A percentile compares a stretch with the other conserved stretches of the same genome.
Evolutionary conservation across 2,113 vertebrate species (phyloP).

Genomic region (Coracopsis vasa): DNA sequence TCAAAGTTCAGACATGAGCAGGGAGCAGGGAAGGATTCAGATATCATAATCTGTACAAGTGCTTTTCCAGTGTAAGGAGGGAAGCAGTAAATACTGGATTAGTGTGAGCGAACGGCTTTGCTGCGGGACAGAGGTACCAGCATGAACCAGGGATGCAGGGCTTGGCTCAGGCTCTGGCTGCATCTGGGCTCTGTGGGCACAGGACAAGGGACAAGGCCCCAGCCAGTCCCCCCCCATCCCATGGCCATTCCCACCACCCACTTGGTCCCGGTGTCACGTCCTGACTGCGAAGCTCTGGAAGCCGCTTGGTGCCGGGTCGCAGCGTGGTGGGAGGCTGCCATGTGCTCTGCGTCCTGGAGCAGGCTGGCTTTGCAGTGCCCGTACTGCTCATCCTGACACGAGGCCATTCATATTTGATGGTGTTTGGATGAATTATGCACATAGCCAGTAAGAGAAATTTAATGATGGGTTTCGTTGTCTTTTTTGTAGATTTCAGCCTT

Average conservation of each 20-base stretch:
- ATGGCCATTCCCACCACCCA: neutral
- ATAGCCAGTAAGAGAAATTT: conserved; percentile 85
- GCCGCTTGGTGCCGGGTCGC: fast-evolving
- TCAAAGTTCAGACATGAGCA: conserved; percentile 1
- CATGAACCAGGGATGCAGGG: neutral
- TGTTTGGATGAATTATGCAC: conserved; percentile 92
- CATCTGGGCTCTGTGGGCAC: neutral
- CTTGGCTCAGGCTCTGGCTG: neutral
- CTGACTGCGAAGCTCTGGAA: neutral
- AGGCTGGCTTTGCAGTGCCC: neutral
- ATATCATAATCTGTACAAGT: neutral
- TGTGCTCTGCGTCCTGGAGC: neutral
- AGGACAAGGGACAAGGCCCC: neutral
- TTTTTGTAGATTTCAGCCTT: conserved; percentile 75
- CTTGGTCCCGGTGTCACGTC: neutral
- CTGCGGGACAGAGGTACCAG: neutral
- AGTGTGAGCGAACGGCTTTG: neutral
- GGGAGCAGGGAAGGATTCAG: neutral
- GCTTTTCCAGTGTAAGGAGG: neutral
- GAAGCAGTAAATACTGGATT: neutral
- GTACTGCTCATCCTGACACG: neutral
- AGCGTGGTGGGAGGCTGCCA: neutral
- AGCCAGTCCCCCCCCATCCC: neutral
- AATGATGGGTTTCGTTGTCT: conserved; percentile 81
- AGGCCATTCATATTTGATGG: conserved; percentile 91